Evolutionary conservation across 1,140 invertebrate species (phyloP).

Genomic region (Drosophila funebris): DNA sequence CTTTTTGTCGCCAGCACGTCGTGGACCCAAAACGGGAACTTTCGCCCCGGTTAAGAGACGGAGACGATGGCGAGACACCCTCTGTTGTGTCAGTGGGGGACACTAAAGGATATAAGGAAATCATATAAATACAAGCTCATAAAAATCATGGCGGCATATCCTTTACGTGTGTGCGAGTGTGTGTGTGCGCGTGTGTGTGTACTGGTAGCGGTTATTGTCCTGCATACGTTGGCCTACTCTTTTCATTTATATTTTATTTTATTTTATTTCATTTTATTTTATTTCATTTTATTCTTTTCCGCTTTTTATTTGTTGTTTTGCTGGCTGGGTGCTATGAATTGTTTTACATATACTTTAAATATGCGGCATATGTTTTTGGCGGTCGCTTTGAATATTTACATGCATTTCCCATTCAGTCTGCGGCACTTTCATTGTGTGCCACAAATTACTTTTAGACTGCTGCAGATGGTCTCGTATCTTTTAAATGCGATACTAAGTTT

Average conservation of each 20-base stretch:
- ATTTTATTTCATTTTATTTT: slow-evolving; percentile 40
- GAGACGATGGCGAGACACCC: slow-evolving; percentile 14
- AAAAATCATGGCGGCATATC: slow-evolving; percentile 75
- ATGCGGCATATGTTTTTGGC: slow-evolving; percentile 51
- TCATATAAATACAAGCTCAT: slow-evolving; percentile 77
- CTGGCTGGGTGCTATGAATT: slow-evolving; percentile 42
- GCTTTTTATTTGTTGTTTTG: slow-evolving; percentile 21
- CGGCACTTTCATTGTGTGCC: slow-evolving; percentile 35
- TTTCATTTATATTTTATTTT: slow-evolving; percentile 28
- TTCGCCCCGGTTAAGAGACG: slow-evolving; percentile 39
- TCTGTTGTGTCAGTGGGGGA: neutral
- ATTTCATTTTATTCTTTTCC: slow-evolving; percentile 20
- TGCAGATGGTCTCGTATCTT: slow-evolving; percentile 16
- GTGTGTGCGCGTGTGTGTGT: slow-evolving; percentile 5
- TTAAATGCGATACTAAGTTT: slow-evolving; percentile 3
- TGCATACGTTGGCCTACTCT: slow-evolving; percentile 43
- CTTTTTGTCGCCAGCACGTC: slow-evolving; percentile 41
- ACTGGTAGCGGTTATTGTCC: slow-evolving; percentile 49
- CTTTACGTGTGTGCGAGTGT: slow-evolving; percentile 11
- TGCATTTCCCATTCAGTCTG: slow-evolving; percentile 22
- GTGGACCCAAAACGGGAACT: slow-evolving; percentile 11
- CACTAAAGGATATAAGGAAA: slow-evolving; percentile 68
- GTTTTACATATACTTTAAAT: slow-evolving; percentile 57
- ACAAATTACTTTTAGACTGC: slow-evolving; percentile 42
- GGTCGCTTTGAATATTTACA: slow-evolving; percentile 47